phyloP scores from a whole-genome alignment of 2,113 vertebrate species.

The Amia ocellicauda region DNA sequence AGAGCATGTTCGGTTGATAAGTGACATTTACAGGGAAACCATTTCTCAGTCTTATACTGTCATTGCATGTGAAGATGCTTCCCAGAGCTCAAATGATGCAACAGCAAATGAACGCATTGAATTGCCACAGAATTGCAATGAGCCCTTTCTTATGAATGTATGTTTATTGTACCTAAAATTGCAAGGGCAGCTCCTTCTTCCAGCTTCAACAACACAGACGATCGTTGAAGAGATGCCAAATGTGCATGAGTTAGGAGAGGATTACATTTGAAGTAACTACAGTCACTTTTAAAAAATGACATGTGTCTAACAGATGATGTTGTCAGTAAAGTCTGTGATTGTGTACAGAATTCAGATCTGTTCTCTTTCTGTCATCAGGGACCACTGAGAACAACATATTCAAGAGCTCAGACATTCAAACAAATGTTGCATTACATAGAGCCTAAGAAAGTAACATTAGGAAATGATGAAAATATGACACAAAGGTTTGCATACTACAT shows the following conservation, averaged over 20 bases:
- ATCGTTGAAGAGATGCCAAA: conserved; percentile 37
- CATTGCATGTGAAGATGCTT: conserved; percentile 23
- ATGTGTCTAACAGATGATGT: conserved; percentile 33
- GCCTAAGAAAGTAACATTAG: conserved; percentile 25
- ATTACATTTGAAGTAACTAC: conserved; percentile 32
- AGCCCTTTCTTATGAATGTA: conserved; percentile 32
- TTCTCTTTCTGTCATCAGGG: conserved; percentile 32
- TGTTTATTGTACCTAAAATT: conserved; percentile 39
- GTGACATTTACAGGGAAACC: conserved; percentile 26
- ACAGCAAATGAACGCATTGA: conserved; percentile 24
- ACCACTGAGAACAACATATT: conserved; percentile 29
- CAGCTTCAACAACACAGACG: conserved; percentile 41
- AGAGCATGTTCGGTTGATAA: conserved; percentile 30
- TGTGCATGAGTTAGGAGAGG: conserved; percentile 36
- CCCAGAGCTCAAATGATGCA: conserved; percentile 27
- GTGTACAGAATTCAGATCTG: conserved; percentile 30
- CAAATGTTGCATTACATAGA: conserved; percentile 31
- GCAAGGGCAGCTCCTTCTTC: conserved; percentile 36
- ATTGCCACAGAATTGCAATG: conserved; percentile 28
- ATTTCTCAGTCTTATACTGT: conserved; percentile 19
- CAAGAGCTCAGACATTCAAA: conserved; percentile 25
- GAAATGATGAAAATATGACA: conserved; percentile 37
- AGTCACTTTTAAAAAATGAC: conserved; percentile 26
- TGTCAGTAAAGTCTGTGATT: conserved; percentile 28
- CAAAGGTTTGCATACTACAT: conserved; percentile 35